phyloP scores from a whole-genome alignment of 2,797 vertebrate genomes.

The Sebastes goodei region DNA sequence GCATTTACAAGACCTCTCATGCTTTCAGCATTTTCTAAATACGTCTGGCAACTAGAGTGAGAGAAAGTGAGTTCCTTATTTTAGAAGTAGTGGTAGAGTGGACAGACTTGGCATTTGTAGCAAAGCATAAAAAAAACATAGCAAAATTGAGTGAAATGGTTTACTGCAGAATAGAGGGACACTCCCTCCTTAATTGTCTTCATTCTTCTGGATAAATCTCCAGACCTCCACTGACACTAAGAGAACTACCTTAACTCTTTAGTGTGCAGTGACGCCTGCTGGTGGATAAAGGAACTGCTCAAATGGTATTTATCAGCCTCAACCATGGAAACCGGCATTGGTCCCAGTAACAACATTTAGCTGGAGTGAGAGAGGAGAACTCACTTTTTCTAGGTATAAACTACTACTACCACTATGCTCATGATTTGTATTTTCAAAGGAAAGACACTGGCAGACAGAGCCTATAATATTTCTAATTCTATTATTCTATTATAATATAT shows the following conservation, averaged over 20 bases:
- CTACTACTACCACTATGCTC: no score
- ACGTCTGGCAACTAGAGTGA: not conserved
- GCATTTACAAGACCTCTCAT: not conserved
- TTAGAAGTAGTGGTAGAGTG: not conserved
- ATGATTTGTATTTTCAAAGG: not conserved
- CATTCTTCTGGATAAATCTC: not conserved
- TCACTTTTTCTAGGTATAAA: not conserved
- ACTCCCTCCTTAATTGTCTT: not conserved
- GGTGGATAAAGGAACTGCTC: constrained; percentile 1
- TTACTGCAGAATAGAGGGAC: no score
- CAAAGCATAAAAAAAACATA: no score
- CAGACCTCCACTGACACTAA: not conserved
- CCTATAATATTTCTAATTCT: not conserved
- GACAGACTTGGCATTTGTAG: not conserved
- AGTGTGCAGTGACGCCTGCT: constrained; percentile 57
- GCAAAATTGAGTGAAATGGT: no score
- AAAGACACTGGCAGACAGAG: not conserved
- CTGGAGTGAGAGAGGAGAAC: not conserved
- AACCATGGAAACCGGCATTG: not conserved
- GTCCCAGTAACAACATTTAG: not conserved
- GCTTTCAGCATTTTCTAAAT: not conserved
- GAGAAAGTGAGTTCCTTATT: not conserved
- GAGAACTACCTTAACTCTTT: not conserved
- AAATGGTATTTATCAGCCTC: not conserved
- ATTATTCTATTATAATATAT: no score